Conservation (phyloP, 2,113 vertebrate species). For the Formicarius rufipectus region DNA sequence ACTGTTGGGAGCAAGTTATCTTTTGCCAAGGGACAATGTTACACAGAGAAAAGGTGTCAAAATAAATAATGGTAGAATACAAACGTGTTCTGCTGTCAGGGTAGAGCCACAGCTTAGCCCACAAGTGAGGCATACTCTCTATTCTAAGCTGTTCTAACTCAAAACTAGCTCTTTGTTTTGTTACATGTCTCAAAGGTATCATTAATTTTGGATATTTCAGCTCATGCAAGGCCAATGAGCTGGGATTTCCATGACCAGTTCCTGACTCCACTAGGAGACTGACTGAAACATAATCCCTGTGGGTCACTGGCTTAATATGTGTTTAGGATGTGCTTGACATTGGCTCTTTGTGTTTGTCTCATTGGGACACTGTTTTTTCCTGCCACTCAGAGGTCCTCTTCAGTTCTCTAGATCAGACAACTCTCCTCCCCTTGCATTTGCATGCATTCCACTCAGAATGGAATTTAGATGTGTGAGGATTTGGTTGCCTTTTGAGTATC, state of each 20-base stretch:
- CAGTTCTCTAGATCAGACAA: conserved; percentile 29
- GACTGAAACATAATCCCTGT: neutral
- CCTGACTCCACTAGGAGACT: neutral
- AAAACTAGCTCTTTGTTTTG: conserved; percentile 6
- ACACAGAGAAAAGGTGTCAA: neutral
- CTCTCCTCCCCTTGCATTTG: conserved; percentile 26
- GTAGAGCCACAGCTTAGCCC: neutral
- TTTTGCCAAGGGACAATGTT: neutral
- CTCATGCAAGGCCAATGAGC: neutral
- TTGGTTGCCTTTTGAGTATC: conserved; percentile 43
- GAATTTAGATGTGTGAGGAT: conserved; percentile 28
- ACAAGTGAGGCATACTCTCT: neutral
- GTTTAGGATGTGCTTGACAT: conserved; percentile 4
- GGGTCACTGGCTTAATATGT: conserved; percentile 4
- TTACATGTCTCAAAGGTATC: conserved; percentile 18
- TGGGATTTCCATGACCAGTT: conserved; percentile 26
- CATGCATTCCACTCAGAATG: conserved; percentile 11
- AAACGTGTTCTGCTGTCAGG: neutral
- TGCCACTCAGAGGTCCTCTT: conserved; percentile 21
- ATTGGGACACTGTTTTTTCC: conserved; percentile 21
- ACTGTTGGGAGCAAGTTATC: neutral
- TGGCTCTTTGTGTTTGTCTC: conserved; percentile 18
- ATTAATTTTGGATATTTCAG: conserved; percentile 10
- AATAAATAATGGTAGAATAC: neutral
- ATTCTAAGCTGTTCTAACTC: neutral